Evolutionary conservation across 2,797 vertebrate species (phyloP).

Genomic region (Synaphobranchus kaupii): DNA sequence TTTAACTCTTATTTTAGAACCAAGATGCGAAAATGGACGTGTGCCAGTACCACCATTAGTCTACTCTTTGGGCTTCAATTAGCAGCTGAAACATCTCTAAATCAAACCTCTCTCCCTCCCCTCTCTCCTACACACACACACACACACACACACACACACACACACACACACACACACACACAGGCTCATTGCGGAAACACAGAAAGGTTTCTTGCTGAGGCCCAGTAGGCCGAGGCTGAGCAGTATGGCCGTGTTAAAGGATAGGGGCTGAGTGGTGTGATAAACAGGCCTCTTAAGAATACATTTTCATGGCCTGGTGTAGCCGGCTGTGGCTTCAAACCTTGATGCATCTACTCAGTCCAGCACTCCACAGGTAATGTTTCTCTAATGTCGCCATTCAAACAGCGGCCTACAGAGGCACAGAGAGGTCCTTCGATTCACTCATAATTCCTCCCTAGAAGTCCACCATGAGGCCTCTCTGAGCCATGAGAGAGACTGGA

Average conservation of each 20-base stretch:
- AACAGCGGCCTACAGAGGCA: constrained; percentile 43
- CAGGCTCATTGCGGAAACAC: constrained; percentile 39
- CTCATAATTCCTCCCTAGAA: constrained; percentile 44
- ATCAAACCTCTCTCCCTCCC: not conserved
- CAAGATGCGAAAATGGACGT: not conserved
- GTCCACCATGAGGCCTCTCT: constrained; percentile 40
- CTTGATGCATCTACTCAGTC: constrained; percentile 47
- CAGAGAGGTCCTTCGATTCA: constrained; percentile 36
- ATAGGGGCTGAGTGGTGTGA: constrained; percentile 24
- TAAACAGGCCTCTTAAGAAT: constrained; percentile 43
- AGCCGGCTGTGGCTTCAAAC: constrained; percentile 45
- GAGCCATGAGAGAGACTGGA: not conserved
- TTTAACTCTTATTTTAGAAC: constrained; percentile 26
- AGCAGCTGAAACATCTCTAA: constrained; percentile 2
- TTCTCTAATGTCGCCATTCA: constrained; percentile 50
- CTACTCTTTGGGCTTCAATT: constrained; percentile 1
- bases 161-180: constrained; percentile 7
- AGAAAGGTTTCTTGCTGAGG: constrained; percentile 44
- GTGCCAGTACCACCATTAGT: constrained; percentile 11
- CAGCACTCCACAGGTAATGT: constrained; percentile 40
- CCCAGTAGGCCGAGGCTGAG: constrained; percentile 26
- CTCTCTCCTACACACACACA: not conserved
- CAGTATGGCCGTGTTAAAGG: constrained; percentile 36
- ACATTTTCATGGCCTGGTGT: constrained; percentile 45
- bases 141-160: not conserved